Evolutionary conservation across 2,113 vertebrate species (phyloP), one percentile per base, ranked within the genome.

Genomic region (Paraplagusia blochii): DNA sequence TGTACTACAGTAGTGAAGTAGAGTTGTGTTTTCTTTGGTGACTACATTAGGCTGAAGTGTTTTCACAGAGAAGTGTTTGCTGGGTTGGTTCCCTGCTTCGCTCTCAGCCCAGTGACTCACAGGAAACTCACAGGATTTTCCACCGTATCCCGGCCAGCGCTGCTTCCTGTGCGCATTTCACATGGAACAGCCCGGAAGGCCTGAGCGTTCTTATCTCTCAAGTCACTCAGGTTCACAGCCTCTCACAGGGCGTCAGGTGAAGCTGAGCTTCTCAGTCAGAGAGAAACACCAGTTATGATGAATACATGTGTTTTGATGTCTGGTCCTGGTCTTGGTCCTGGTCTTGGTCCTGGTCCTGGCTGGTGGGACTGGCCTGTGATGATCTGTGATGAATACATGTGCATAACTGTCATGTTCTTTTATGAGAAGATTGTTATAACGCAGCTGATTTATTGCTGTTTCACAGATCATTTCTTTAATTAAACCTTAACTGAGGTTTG

Each of bases 41-140:
- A 15, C 46, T 29, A 42, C 43, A 39, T 42, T 5, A 48, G 43
- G 17, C 48, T 29, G 45, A 40, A 13, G 17, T 44, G 47, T 55
- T 22, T 72, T 51, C 22, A 38, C 53, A 46, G 51, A 54, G 53
- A 75, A 51, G 40, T 54, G 44, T 18, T 64, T 53, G 47, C 47
- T 2, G 53, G 48, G 66, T 55, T 33, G 63, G 42, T 17, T 15
- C 63, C 46, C 74, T 35, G 49, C 63, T 53, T 2, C 2, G n/a
- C 40, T 76, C 53, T 58, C 35, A 52, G 76, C 59, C 70, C 69
- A 57, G 42, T 34, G 64, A 42, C 69, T 70, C 63, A 71, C 78
- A 90, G 89, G 88, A 89, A 88, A 71, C 63, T 70, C 53, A 62
- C 66, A 63, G 57, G 79, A 79, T 85, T 86, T 85, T 88, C 80